Conservation (phyloP, 1,140 invertebrate genomes). For the Drosophila azteca region DNA sequence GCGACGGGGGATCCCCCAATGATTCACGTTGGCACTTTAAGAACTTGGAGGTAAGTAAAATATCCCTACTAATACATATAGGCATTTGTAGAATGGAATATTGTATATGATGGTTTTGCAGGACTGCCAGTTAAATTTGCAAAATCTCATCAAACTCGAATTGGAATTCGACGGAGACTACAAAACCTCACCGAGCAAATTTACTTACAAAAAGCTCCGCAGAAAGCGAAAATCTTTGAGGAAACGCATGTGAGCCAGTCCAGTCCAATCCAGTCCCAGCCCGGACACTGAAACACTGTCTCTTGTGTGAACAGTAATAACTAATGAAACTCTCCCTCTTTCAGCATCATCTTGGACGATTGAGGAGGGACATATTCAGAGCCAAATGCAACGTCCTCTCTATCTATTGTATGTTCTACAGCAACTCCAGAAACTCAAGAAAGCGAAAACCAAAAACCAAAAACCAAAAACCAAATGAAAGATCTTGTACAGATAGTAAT, state of each 20-base stretch:
- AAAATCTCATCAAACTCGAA: slow-evolving; percentile 81
- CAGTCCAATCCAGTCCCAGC: too few relatives aligned
- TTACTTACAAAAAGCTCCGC: slow-evolving; percentile 78
- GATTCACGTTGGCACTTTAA: slow-evolving; percentile 80
- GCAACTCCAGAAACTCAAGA: slow-evolving; percentile 14
- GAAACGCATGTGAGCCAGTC: slow-evolving; percentile 67
- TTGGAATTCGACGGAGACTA: slow-evolving; percentile 83
- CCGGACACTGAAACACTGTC: too few relatives aligned
- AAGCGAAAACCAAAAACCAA: slow-evolving; percentile 22
- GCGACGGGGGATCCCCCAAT: slow-evolving; percentile 56
- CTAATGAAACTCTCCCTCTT: neutral
- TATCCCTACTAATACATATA: too few relatives aligned
- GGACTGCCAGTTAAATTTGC: slow-evolving; percentile 83
- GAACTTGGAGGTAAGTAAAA: slow-evolving; percentile 67
- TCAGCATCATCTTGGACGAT: slow-evolving; percentile 69
- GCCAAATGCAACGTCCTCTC: slow-evolving; percentile 35
- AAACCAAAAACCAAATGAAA: slow-evolving; percentile 39
- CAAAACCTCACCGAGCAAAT: slow-evolving; percentile 83
- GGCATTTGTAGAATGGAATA: too few relatives aligned
- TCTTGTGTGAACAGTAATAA: too few relatives aligned
- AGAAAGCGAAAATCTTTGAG: slow-evolving; percentile 78
- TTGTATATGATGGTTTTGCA: slow-evolving; percentile 3
- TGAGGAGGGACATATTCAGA: slow-evolving; percentile 14
- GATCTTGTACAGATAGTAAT: slow-evolving; percentile 78
- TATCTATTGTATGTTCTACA: slow-evolving; percentile 43